A percentile compares a stretch with the other conserved stretches of the same genome.
Evolutionary conservation across 2,797 vertebrate genomes (phyloP).

Genomic region (Cichlasoma orientale): DNA sequence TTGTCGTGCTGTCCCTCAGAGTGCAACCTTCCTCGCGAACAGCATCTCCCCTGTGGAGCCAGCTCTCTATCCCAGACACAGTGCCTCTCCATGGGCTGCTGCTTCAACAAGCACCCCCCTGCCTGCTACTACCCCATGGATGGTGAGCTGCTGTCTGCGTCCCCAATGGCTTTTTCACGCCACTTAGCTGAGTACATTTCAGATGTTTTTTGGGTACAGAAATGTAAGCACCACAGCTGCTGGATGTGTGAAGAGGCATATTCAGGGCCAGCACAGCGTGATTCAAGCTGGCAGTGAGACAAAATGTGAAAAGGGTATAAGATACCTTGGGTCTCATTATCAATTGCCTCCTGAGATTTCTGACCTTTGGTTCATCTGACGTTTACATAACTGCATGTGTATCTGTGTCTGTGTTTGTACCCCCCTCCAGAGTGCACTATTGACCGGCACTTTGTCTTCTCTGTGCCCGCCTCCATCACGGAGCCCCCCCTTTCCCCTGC

Average conservation of each 20-base stretch:
- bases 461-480: constrained; percentile 74
- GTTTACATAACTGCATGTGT: constrained; percentile 48
- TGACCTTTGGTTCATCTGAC: constrained; percentile 71
- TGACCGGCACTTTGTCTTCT: constrained; percentile 84
- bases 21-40: constrained; percentile 75
- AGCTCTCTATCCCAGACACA: constrained; percentile 54
- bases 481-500: constrained; percentile 76
- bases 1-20: constrained; percentile 73
- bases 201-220: constrained; percentile 43
- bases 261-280: constrained; percentile 35
- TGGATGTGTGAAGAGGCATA: constrained; percentile 43
- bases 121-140: constrained; percentile 83
- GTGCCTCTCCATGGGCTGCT: constrained; percentile 80
- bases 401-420: constrained; percentile 31
- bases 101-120: constrained; percentile 65
- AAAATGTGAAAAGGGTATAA: constrained; percentile 58
- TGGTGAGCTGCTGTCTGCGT: constrained; percentile 68
- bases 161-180: constrained; percentile 54
- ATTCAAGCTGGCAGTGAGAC: constrained; percentile 53
- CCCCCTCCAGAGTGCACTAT: constrained; percentile 79
- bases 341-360: constrained; percentile 65
- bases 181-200: constrained; percentile 49
- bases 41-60: constrained; percentile 76
- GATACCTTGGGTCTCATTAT: constrained; percentile 69
- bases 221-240: constrained; percentile 37